Conservation (phyloP, 2,888 invertebrate species). For the Andrena minutula region DNA sequence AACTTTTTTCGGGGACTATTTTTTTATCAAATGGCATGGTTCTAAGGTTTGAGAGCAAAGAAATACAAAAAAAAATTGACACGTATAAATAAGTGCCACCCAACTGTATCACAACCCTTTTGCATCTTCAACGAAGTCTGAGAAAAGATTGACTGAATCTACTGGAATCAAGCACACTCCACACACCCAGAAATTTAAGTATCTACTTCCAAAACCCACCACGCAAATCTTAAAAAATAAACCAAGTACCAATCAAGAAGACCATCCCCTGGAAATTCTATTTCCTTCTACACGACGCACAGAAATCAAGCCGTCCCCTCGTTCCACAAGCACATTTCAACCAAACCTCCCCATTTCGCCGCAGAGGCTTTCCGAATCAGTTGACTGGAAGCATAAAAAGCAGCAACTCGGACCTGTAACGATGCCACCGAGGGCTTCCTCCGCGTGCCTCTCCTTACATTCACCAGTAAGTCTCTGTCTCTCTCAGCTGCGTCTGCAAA, state of each 20-base stretch:
- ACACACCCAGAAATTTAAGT: no score
- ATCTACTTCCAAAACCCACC: no score
- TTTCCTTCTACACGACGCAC: background rate
- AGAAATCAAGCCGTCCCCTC: background rate
- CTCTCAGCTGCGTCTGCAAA: background rate
- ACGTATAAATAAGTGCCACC: no score
- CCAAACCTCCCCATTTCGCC: background rate
- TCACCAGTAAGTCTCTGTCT: background rate
- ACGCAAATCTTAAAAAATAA: no score
- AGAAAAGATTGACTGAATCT: no score
- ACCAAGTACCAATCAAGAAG: background rate
- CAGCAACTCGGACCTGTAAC: background rate
- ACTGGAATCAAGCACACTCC: no score
- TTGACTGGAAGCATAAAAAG: conserved; percentile 10
- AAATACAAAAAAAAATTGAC: no score
- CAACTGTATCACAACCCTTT: no score
- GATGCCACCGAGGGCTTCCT: background rate
- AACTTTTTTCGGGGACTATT: no score
- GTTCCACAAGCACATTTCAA: background rate
- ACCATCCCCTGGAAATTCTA: background rate
- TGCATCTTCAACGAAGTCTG: no score
- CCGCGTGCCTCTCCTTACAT: background rate
- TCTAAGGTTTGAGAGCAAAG: no score
- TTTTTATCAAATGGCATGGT: no score
- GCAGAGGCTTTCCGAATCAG: background rate